Percentiles rank a stretch among this genome's conserved stretches.
These are phyloP conservation scores for Campoplex capitator DNA, from an alignment of 2,888 invertebrate genomes.

Conservation along the genomic window DNA sequence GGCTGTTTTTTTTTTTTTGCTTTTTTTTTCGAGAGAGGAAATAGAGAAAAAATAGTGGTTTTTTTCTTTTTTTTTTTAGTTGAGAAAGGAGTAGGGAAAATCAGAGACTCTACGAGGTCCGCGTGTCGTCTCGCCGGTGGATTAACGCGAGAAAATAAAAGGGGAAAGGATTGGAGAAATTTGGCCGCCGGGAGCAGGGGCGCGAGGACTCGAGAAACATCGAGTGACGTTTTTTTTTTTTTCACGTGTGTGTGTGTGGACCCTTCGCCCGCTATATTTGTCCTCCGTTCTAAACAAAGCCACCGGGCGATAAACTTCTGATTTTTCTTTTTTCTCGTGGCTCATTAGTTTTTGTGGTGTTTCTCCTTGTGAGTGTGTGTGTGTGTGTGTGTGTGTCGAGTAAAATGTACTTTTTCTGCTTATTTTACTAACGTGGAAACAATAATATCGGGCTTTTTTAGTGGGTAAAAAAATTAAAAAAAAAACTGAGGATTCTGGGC, in stretches of 20 bases:
- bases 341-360: conserved; percentile 4
- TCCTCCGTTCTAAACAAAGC: background rate
- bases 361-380: too few relatives aligned
- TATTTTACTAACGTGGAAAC: background rate
- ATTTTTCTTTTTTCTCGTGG: background rate
- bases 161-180: background rate
- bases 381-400: background rate
- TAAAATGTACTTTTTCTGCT: background rate
- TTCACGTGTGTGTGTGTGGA: conserved; percentile 2
- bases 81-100: conserved; percentile 19
- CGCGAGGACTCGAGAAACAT: background rate
- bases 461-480: background rate
- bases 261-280: background rate
- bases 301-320: background rate
- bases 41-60: background rate
- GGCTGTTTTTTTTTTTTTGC: background rate
- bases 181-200: background rate
- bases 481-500: background rate
- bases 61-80: background rate
- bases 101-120: conserved; percentile 25
- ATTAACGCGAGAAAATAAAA: conserved; percentile 48
- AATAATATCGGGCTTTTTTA: background rate
- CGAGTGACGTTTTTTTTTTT: background rate
- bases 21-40: background rate
- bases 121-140: conserved; percentile 62